Percentiles rank a stretch among this genome's conserved stretches.
Conservation (phyloP, 2,113 vertebrate species). For the Tonatia bakeri region DNA sequence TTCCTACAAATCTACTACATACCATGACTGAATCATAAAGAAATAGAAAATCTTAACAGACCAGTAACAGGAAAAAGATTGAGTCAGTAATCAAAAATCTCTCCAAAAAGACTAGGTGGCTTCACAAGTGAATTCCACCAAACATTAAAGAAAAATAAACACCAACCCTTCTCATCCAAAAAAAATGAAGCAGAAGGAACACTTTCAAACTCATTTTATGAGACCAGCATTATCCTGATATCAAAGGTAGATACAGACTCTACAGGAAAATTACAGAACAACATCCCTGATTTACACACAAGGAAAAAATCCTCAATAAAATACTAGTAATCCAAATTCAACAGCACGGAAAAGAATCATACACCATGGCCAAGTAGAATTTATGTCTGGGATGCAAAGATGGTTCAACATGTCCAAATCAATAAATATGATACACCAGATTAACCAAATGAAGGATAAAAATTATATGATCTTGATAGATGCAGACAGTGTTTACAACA, state of each 20-base stretch:
- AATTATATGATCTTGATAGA: neutral
- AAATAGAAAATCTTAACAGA: neutral
- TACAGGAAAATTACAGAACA: neutral
- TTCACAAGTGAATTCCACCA: neutral
- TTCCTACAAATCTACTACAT: neutral
- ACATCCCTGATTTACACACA: neutral
- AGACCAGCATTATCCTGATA: neutral
- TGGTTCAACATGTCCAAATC: neutral
- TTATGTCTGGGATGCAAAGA: neutral
- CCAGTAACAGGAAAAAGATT: neutral
- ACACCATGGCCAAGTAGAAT: neutral
- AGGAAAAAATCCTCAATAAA: neutral
- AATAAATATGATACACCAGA: neutral
- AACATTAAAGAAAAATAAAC: conserved; percentile 24
- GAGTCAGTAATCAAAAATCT: neutral
- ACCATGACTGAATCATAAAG: neutral
- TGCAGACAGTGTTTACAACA: neutral
- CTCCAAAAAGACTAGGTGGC: neutral
- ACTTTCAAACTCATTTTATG: neutral
- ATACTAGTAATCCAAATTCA: neutral
- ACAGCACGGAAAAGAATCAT: neutral
- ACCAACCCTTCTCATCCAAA: neutral
- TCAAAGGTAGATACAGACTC: neutral
- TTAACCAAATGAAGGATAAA: neutral
- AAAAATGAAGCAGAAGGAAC: neutral